Conservation (phyloP, 2,113 vertebrate genomes). For the Ceyx melanurus region DNA sequence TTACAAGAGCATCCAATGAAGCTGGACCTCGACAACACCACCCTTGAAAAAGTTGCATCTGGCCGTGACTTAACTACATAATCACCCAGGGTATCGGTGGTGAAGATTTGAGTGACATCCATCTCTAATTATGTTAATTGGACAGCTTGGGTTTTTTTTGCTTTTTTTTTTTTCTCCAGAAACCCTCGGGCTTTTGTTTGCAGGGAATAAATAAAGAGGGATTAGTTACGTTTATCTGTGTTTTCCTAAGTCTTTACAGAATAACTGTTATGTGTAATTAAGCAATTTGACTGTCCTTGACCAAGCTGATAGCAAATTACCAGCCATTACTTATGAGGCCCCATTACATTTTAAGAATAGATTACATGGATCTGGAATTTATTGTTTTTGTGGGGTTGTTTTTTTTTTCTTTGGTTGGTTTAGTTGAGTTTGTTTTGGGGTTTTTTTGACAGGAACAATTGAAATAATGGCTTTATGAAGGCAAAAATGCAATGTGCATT, state of each 20-base stretch:
- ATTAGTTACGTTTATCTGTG: slow-evolving; percentile 67
- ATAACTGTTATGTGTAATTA: slow-evolving; percentile 51
- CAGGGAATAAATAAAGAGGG: slow-evolving; percentile 62
- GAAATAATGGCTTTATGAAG: slow-evolving; percentile 25
- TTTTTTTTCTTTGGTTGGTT: no score
- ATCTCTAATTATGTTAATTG: slow-evolving; percentile 56
- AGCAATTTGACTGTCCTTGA: slow-evolving; percentile 49
- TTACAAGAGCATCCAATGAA: neutral
- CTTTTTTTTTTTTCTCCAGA: neutral
- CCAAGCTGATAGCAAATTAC: slow-evolving; percentile 44
- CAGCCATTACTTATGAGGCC: slow-evolving; percentile 3
- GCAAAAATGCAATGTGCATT: slow-evolving; percentile 47
- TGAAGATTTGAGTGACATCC: neutral
- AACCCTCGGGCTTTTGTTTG: slow-evolving; percentile 57
- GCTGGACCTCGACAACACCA: neutral
- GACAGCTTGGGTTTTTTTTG: neutral
- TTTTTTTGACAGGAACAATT: neutral
- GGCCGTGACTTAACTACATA: neutral
- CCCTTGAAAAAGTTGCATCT: neutral
- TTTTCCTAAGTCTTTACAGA: slow-evolving; percentile 65
- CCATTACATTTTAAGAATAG: slow-evolving; percentile 36
- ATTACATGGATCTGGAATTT: slow-evolving; percentile 12
- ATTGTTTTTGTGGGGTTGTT: neutral
- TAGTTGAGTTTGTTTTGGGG: no score
- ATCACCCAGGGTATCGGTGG: neutral